Conservation (phyloP, 2,888 invertebrate species). For the Cheilosia urbana region DNA sequence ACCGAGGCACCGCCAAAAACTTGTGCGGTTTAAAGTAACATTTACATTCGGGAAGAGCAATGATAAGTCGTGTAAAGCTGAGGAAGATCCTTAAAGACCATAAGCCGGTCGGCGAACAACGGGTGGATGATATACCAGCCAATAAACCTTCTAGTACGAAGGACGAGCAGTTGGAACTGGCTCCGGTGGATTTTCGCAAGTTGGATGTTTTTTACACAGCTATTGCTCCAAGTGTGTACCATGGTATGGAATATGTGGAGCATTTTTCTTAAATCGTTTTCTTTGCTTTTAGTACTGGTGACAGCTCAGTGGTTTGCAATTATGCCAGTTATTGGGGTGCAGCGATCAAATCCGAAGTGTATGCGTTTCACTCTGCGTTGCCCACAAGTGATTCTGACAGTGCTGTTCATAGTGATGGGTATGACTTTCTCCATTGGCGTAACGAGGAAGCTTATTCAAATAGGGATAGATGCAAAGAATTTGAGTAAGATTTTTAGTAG, state of each 20-base stretch:
- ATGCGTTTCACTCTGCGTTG: constrained; percentile 79
- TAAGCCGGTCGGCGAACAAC: constrained; percentile 21
- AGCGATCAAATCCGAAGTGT: constrained; percentile 81
- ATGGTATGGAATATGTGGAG: not conserved
- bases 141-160: constrained; percentile 38
- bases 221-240: constrained; percentile 82
- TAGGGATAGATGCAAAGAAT: constrained; percentile 82
- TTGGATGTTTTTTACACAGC: constrained; percentile 84
- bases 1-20: not conserved
- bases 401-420: constrained; percentile 77
- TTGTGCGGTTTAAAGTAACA: not conserved
- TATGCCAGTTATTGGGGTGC: constrained; percentile 85
- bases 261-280: not conserved
- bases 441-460: constrained; percentile 76
- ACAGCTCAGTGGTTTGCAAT: constrained; percentile 85
- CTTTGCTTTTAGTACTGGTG: constrained; percentile 81
- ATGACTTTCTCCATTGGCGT: constrained; percentile 75
- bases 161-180: not conserved
- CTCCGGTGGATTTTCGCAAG: constrained; percentile 60
- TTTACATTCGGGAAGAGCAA: constrained; percentile 25
- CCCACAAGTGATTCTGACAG: constrained; percentile 76
- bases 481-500: constrained; percentile 78
- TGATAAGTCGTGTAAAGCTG: constrained; percentile 77
- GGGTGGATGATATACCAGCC: constrained; percentile 44
- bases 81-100: constrained; percentile 73